These are phyloP conservation scores for Rapana venosa DNA, from an alignment of 2,888 invertebrate species.

Conservation along the genomic window DNA sequence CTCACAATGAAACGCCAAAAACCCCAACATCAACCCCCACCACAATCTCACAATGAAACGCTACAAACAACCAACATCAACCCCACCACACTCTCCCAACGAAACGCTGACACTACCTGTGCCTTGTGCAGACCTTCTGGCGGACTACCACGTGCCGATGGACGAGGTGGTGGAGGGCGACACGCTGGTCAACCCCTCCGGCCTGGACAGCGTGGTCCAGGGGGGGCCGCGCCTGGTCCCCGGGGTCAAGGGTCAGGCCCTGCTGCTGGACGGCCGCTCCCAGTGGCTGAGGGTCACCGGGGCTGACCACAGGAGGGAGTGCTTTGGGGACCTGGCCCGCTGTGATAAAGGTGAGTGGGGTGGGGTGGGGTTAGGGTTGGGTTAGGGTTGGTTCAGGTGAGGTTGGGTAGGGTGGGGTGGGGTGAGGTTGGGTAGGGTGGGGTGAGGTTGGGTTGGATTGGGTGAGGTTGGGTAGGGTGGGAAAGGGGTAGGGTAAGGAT, in stretches of 20 bases:
- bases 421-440: too few relatives aligned
- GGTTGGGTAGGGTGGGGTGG: too few relatives aligned
- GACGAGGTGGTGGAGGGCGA: constrained; percentile 61
- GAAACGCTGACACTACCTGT: too few relatives aligned
- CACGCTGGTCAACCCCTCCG: constrained; percentile 72
- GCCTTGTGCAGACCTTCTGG: constrained; percentile 59
- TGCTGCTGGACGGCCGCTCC: constrained; percentile 61
- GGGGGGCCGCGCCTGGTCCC: constrained; percentile 60
- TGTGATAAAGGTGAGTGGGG: constrained; percentile 68
- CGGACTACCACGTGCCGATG: constrained; percentile 74
- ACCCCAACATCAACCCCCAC: neutral
- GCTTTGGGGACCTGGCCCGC: constrained; percentile 74
- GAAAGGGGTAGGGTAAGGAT: too few relatives aligned
- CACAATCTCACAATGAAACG: neutral
- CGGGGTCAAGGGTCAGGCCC: constrained; percentile 70
- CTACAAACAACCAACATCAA: neutral
- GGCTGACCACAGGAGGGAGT: constrained; percentile 73
- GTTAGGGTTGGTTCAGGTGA: too few relatives aligned
- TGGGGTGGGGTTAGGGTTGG: too few relatives aligned
- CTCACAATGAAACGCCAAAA: too few relatives aligned
- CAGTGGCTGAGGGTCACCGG: constrained; percentile 72
- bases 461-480: too few relatives aligned
- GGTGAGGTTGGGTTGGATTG: too few relatives aligned
- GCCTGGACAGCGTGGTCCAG: constrained; percentile 70
- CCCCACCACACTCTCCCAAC: neutral